phyloP scores from a whole-genome alignment of 1,140 invertebrate genomes.

The Habropoda laboriosa region DNA sequence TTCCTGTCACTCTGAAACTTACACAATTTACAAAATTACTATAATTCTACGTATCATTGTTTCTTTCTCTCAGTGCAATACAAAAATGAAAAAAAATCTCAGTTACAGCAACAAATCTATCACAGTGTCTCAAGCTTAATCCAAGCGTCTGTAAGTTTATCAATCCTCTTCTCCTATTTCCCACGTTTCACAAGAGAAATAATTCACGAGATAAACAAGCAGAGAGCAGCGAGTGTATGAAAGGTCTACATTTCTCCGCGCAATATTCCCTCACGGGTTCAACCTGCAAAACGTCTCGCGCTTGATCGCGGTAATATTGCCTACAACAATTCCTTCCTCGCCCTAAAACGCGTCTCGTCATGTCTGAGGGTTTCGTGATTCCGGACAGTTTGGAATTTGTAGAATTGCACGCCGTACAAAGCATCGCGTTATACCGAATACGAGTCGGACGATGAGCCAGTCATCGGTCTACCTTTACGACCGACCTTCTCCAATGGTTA shows the following conservation, averaged over 20 bases:
- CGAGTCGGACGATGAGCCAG: neutral
- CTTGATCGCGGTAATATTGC: slow-evolving; percentile 38
- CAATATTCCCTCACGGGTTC: neutral
- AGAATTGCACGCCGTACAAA: slow-evolving; percentile 23
- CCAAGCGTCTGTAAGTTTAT: no score
- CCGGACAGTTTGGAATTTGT: slow-evolving; percentile 46
- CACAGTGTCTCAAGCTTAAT: no score
- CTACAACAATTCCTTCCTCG: slow-evolving; percentile 21
- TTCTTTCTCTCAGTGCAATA: no score
- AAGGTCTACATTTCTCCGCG: neutral
- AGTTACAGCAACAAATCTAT: no score
- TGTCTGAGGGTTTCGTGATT: slow-evolving; percentile 39
- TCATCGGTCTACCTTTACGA: neutral
- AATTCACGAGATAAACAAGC: no score
- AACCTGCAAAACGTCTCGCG: slow-evolving; percentile 20
- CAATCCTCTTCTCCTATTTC: no score
- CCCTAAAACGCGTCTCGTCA: slow-evolving; percentile 8
- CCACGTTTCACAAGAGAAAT: no score
- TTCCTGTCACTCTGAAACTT: no score
- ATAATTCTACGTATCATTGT: no score
- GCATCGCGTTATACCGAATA: neutral
- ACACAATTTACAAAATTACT: no score
- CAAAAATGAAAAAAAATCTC: no score
- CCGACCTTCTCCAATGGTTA: neutral
- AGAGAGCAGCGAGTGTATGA: neutral